A percentile compares a stretch with the other conserved stretches of the same genome.
Conservation (phyloP, 2,113 vertebrate genomes). For the Castor canadensis region DNA sequence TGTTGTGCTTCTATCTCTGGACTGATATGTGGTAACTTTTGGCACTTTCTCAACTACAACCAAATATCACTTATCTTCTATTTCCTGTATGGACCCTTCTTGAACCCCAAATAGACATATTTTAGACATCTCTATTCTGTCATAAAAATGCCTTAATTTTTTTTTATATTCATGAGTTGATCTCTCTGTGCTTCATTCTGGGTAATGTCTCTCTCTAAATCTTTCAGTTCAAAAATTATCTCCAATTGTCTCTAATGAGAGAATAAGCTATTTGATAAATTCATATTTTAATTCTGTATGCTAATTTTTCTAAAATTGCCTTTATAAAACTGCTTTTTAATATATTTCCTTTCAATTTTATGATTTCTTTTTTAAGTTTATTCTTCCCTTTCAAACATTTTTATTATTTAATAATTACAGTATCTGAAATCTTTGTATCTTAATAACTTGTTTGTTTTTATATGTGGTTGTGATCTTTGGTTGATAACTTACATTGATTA, state of each 20-base stretch:
- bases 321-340: background rate
- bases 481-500: background rate
- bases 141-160: background rate
- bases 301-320: background rate
- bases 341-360: background rate
- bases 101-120: background rate
- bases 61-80: background rate
- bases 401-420: background rate
- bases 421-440: background rate
- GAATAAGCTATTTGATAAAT: background rate
- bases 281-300: background rate
- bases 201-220: background rate
- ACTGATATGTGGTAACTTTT: background rate
- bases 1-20: background rate
- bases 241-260: background rate
- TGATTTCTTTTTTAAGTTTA: background rate
- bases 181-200: background rate
- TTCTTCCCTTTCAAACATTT: background rate
- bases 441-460: background rate
- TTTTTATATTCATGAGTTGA: background rate
- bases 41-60: background rate
- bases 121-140: background rate
- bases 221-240: background rate
- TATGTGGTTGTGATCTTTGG: background rate
- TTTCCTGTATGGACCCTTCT: background rate